These are phyloP conservation scores for Phalloptychus januarius DNA, from an alignment of 2,797 vertebrate species.

Conservation along the genomic window DNA sequence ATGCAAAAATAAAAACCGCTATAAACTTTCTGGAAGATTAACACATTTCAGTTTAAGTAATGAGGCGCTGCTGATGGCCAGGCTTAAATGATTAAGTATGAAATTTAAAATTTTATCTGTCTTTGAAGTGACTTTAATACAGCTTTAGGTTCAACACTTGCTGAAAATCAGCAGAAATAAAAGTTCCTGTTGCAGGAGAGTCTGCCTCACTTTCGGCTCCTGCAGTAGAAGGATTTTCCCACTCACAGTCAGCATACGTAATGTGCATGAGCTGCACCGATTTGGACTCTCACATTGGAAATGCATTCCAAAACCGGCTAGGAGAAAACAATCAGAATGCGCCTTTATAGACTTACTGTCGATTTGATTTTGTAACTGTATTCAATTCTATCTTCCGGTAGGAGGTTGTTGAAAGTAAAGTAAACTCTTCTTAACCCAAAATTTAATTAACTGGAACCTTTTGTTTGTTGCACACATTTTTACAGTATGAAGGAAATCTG, in stretches of 20 bases:
- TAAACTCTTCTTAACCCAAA: neutral
- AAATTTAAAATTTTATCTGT: neutral
- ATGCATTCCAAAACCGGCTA: neutral
- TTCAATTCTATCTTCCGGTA: neutral
- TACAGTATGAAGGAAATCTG: neutral
- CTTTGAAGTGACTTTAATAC: neutral
- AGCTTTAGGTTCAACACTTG: neutral
- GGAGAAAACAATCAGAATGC: neutral
- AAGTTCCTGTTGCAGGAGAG: neutral
- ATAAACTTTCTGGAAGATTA: neutral
- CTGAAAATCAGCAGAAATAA: neutral
- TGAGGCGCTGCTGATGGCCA: neutral
- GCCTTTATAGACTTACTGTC: neutral
- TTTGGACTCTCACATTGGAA: neutral
- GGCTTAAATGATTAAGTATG: neutral
- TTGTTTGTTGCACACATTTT: neutral
- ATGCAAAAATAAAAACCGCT: neutral
- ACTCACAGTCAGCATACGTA: too few relatives aligned
- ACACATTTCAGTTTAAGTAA: neutral
- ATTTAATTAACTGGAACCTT: neutral
- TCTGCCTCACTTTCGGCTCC: neutral
- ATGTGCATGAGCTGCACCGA: neutral
- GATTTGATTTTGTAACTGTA: neutral
- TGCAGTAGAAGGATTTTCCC: neutral
- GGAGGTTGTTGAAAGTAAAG: neutral